phyloP scores from a whole-genome alignment of 1,140 invertebrate genomes.

The Cepaea nemoralis region DNA sequence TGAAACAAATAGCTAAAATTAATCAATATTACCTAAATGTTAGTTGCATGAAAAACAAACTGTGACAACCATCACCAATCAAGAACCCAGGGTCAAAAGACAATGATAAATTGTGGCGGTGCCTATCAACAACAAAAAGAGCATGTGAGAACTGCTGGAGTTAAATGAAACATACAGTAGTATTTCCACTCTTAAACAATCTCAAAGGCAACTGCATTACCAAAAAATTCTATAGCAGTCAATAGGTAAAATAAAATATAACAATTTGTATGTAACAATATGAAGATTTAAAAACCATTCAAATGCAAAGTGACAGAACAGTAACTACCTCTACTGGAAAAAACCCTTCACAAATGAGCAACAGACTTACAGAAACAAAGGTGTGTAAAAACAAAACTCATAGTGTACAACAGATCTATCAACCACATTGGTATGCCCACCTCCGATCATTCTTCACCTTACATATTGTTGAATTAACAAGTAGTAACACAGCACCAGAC shows the following conservation, averaged over 20 bases:
- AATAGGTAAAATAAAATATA: neutral
- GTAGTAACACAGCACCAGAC: neutral
- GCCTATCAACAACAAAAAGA: neutral
- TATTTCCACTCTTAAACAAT: neutral
- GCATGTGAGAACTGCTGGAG: neutral
- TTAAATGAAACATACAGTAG: neutral
- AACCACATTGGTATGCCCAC: neutral
- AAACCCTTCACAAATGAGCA: constrained; percentile 12
- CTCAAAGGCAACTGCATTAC: neutral
- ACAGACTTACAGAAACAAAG: neutral
- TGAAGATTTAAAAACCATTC: neutral
- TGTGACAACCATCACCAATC: neutral
- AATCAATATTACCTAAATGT: neutral
- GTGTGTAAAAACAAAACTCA: neutral
- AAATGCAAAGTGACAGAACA: neutral
- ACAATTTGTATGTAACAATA: neutral
- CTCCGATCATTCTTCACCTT: neutral
- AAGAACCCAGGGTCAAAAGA: neutral
- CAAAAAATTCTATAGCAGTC: neutral
- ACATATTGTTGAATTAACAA: neutral
- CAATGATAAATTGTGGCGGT: neutral
- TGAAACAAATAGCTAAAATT: neutral
- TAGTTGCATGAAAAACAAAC: neutral
- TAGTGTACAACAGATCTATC: constrained; percentile 13
- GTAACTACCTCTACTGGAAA: neutral